phyloP scores from a whole-genome alignment of 2,797 vertebrate species.

The Babyrousa celebensis region DNA sequence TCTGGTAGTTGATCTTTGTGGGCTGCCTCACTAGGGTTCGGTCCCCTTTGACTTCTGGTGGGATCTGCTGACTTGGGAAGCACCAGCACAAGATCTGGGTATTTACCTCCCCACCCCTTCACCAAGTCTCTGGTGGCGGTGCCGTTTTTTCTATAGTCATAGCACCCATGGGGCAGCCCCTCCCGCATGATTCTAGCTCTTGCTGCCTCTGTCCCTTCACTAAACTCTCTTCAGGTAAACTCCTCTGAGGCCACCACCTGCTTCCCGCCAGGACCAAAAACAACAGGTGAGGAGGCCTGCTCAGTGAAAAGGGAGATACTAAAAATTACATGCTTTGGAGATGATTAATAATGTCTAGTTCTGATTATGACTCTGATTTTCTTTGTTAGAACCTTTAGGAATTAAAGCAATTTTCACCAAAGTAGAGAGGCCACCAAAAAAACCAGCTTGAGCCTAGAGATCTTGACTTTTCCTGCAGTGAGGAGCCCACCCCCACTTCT shows the following conservation, averaged over 20 bases:
- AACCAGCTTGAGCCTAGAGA: not conserved
- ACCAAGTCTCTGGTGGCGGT: not conserved
- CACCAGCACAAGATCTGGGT: not conserved
- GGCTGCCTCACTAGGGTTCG: not conserved
- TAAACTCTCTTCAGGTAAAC: slow-evolving; percentile 4
- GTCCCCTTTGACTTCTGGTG: not conserved
- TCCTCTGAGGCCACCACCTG: not conserved
- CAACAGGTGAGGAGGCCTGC: not conserved
- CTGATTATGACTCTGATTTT: not conserved
- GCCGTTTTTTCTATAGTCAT: not conserved
- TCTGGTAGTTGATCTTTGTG: not conserved
- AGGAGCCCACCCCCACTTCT: not conserved
- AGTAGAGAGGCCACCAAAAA: not conserved
- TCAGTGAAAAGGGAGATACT: not conserved
- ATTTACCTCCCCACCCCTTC: not conserved
- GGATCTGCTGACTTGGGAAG: not conserved
- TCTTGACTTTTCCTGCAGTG: not conserved
- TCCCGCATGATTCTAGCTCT: not conserved
- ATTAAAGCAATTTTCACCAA: slow-evolving; percentile 1
- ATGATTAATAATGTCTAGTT: not conserved
- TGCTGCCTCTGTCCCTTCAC: not conserved
- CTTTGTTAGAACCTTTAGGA: not conserved
- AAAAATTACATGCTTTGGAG: slow-evolving; percentile 52
- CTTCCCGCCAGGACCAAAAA: slow-evolving; percentile 32
- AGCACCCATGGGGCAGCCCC: not conserved